These are phyloP conservation scores for Drosophila simulans DNA, from an alignment of 1,140 invertebrate genomes.

Conservation along the genomic window DNA sequence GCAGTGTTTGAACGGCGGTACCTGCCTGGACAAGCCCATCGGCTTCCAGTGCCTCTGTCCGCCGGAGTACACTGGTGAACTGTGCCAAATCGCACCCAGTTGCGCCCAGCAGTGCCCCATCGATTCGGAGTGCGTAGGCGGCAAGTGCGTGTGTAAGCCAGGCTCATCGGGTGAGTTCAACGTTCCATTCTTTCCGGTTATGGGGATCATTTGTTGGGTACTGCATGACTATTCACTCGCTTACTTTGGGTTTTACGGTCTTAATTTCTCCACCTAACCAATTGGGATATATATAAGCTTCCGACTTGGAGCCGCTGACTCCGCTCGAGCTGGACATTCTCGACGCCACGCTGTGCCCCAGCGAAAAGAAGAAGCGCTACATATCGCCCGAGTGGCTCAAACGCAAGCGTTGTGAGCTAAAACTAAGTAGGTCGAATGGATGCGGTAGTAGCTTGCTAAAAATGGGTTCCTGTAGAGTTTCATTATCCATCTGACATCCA, in stretches of 20 bases:
- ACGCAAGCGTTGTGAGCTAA: constrained; percentile 81
- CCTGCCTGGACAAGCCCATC: constrained; percentile 87
- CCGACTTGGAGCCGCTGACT: constrained; percentile 58
- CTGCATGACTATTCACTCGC: constrained; percentile 22
- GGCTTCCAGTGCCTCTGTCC: constrained; percentile 90
- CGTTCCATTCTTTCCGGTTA: constrained; percentile 3
- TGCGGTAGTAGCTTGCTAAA: background rate
- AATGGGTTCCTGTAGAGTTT: background rate
- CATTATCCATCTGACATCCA: background rate
- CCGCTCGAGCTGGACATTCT: constrained; percentile 40
- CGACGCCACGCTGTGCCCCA: constrained; percentile 44
- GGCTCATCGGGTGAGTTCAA: constrained; percentile 87
- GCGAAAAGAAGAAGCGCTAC: constrained; percentile 78
- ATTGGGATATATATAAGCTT: constrained; percentile 45
- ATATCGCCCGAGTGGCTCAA: constrained; percentile 83
- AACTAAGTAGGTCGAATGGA: constrained; percentile 69
- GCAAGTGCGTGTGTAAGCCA: constrained; percentile 87
- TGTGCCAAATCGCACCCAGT: constrained; percentile 76
- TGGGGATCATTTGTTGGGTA: constrained; percentile 27
- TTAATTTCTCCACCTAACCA: constrained; percentile 5
- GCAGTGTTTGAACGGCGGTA: constrained; percentile 88
- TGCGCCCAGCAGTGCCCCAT: constrained; percentile 79
- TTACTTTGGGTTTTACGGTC: constrained; percentile 18
- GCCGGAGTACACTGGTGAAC: constrained; percentile 88
- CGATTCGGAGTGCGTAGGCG: constrained; percentile 80